Conservation (phyloP, 2,797 vertebrate genomes). For the Centropyge bicolor region DNA sequence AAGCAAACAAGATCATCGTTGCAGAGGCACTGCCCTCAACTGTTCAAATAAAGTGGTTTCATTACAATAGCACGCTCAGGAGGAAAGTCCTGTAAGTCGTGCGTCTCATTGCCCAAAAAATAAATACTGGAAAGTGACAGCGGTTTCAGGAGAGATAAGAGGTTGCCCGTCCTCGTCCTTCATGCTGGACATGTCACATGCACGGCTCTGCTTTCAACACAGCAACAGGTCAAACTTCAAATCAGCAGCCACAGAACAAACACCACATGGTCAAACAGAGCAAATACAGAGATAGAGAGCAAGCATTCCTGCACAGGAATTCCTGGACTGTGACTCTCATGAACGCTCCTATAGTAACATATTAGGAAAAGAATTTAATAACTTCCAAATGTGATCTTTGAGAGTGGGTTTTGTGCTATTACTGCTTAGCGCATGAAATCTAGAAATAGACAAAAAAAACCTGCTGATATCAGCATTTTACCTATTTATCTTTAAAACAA, state of each 20-base stretch:
- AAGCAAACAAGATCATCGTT: slow-evolving; percentile 44
- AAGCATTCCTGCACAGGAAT: slow-evolving; percentile 69
- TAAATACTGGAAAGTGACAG: neutral
- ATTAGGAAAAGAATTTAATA: neutral
- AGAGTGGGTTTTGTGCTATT: no score
- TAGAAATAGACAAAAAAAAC: neutral
- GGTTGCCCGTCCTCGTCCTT: slow-evolving; percentile 39
- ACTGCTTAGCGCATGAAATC: neutral
- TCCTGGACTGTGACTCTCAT: slow-evolving; percentile 38
- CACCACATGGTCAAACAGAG: slow-evolving; percentile 69
- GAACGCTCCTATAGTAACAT: slow-evolving; percentile 13
- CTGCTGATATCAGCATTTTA: neutral
- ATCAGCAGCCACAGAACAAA: slow-evolving; percentile 71
- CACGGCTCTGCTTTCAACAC: slow-evolving; percentile 41
- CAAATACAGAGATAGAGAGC: slow-evolving; percentile 53
- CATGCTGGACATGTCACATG: slow-evolving; percentile 33
- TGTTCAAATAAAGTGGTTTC: slow-evolving; percentile 48
- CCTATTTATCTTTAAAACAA: neutral
- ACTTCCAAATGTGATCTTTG: slow-evolving; percentile 4
- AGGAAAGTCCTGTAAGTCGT: slow-evolving; percentile 28
- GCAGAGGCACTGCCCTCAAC: slow-evolving; percentile 28
- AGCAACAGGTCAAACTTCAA: slow-evolving; percentile 84
- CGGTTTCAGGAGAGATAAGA: slow-evolving; percentile 54
- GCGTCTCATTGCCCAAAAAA: neutral
- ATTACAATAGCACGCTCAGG: neutral